Conservation (phyloP, 2,113 vertebrate genomes). For the Catharus bicknelli region DNA sequence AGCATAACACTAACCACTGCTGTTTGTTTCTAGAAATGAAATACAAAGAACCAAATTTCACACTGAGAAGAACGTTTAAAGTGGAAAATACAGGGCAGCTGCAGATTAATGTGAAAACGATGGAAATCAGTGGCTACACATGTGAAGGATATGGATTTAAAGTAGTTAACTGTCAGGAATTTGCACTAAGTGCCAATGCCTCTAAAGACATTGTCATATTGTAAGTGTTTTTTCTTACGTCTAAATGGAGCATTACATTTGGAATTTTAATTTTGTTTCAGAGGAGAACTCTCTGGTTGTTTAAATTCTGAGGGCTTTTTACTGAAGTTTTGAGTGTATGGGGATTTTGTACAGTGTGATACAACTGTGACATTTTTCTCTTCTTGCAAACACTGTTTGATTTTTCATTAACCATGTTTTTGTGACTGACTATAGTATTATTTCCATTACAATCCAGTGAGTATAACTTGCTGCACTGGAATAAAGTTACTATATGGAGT, state of each 20-base stretch:
- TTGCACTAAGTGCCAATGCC: conserved; percentile 91
- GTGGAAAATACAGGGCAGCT: conserved; percentile 95
- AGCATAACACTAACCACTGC: neutral
- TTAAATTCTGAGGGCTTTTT: neutral
- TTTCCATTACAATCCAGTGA: neutral
- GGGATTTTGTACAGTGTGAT: neutral
- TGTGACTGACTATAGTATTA: neutral
- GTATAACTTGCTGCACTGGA: neutral
- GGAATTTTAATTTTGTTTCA: neutral
- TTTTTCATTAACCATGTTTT: neutral
- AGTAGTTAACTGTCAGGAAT: conserved; percentile 95
- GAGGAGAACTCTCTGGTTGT: neutral
- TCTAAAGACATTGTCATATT: conserved; percentile 95
- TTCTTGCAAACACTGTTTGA: neutral
- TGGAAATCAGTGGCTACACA: conserved; percentile 90
- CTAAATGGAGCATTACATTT: neutral
- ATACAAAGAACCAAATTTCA: conserved; percentile 93
- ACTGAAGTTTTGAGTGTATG: neutral
- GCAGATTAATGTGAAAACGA: conserved; percentile 84
- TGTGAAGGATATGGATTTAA: conserved; percentile 99
- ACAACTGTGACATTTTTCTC: neutral
- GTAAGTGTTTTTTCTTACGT: conserved; percentile 77
- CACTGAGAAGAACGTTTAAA: conserved; percentile 90
- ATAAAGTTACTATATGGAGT: neutral
- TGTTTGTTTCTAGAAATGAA: conserved; percentile 80